Evolutionary conservation across 2,113 vertebrate genomes (phyloP).

Genomic region (Reinhardtius hippoglossoides): DNA sequence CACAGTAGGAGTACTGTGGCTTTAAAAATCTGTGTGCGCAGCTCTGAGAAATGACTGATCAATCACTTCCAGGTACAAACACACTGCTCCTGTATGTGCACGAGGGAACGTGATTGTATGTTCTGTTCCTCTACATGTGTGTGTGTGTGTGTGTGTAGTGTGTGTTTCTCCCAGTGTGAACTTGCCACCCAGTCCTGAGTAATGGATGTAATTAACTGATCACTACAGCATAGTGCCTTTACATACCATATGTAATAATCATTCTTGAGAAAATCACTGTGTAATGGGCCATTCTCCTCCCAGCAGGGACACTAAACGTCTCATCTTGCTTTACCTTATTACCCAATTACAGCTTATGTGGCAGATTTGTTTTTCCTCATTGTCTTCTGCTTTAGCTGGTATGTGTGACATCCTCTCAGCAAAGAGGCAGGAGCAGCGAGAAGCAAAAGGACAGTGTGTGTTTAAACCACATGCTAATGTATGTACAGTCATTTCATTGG

Average conservation of each 20-base stretch:
- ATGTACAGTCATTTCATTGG: not conserved
- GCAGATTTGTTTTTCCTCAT: constrained; percentile 68
- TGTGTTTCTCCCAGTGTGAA: constrained; percentile 39
- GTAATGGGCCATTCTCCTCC: constrained; percentile 75
- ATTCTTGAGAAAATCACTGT: constrained; percentile 69
- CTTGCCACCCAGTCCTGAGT: constrained; percentile 45
- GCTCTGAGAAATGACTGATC: constrained; percentile 12
- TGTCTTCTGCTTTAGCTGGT: constrained; percentile 34
- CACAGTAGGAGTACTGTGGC: too few species aligned
- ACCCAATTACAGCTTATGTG: constrained; percentile 76
- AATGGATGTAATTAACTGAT: constrained; percentile 74
- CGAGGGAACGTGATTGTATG: not conserved
- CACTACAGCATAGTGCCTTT: constrained; percentile 54
- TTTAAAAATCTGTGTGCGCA: not conserved
- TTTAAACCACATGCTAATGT: not conserved
- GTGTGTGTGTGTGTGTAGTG: not conserved
- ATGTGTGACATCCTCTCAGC: constrained; percentile 18
- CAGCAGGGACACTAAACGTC: constrained; percentile 72
- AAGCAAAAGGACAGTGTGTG: not conserved
- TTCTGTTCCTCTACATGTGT: not conserved
- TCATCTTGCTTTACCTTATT: constrained; percentile 74
- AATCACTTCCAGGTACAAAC: constrained; percentile 18
- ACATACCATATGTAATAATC: constrained; percentile 70
- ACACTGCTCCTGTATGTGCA: constrained; percentile 5
- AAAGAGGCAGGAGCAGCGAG: not conserved